phyloP scores from a whole-genome alignment of 2,888 invertebrate genomes.

The Osmoderma eremita region DNA sequence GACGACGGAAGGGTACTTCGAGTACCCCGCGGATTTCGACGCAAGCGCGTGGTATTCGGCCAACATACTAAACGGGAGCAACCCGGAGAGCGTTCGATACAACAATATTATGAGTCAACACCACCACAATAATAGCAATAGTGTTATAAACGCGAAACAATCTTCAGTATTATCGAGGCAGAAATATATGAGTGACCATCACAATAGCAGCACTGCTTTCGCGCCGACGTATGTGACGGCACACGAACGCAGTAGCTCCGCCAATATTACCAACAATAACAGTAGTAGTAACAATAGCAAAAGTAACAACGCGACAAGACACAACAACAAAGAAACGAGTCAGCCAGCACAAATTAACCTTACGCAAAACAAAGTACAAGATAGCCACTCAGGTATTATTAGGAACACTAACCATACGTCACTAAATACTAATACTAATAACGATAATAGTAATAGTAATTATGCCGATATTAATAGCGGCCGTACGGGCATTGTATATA shows the following conservation, averaged over 20 bases:
- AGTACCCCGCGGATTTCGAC: constrained; percentile 15
- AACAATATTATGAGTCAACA: background rate
- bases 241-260: constrained; percentile 21
- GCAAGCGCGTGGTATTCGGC: constrained; percentile 21
- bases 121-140: constrained; percentile 1
- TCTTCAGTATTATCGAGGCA: constrained; percentile 31
- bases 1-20: constrained; percentile 11
- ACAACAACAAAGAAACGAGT: constrained; percentile 25
- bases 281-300: constrained; percentile 23
- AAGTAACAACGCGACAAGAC: too few relatives aligned
- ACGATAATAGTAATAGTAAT: constrained; percentile 30
- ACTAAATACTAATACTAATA: constrained; percentile 40
- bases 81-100: constrained; percentile 16
- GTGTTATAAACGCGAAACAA: constrained; percentile 1
- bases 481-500: constrained; percentile 38
- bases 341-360: constrained; percentile 44
- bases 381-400: constrained; percentile 52
- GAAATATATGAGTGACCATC: constrained; percentile 18
- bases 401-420: constrained; percentile 51
- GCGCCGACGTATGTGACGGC: constrained; percentile 52
- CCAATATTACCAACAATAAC: constrained; percentile 13
- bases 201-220: constrained; percentile 50
- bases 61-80: background rate
- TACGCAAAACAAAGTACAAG: constrained; percentile 51
- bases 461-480: constrained; percentile 25